These are phyloP conservation scores for Smittia sp. DNA, from an alignment of 2,888 invertebrate species.

Conservation along the genomic window DNA sequence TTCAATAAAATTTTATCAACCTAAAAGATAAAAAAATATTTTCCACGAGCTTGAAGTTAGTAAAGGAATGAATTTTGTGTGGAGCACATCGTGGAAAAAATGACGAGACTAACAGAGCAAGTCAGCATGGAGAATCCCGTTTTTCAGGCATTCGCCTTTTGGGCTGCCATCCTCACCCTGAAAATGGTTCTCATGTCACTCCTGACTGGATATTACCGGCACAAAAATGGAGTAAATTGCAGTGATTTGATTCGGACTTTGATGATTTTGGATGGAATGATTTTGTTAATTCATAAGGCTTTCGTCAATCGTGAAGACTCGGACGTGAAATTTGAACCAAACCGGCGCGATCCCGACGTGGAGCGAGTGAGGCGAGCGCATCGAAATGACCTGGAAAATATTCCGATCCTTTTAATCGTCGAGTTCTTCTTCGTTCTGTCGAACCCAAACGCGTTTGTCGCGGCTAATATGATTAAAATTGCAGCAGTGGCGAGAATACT, in stretches of 20 bases:
- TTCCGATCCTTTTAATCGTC: conserved; percentile 60
- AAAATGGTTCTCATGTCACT: conserved; percentile 49
- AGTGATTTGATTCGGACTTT: neutral
- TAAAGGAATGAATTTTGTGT: no score
- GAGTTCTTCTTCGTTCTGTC: conserved; percentile 60
- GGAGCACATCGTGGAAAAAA: neutral
- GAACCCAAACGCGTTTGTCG: conserved; percentile 56
- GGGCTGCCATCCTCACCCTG: conserved; percentile 46
- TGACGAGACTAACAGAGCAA: neutral
- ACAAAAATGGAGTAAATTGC: conserved; percentile 45
- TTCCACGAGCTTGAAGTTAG: no score
- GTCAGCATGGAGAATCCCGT: conserved; percentile 43
- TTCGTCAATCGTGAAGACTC: conserved; percentile 58
- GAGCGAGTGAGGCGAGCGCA: conserved; percentile 59
- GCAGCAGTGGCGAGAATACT: conserved; percentile 57
- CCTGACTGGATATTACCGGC: conserved; percentile 46
- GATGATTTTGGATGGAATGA: conserved; percentile 43
- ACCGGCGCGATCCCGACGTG: conserved; percentile 55
- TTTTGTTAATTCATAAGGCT: conserved; percentile 49
- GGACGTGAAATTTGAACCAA: conserved; percentile 45
- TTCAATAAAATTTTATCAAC: no score
- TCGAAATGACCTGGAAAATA: conserved; percentile 62
- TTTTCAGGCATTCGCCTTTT: conserved; percentile 47
- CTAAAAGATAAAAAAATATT: no score
- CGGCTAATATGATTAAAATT: conserved; percentile 58